These are phyloP conservation scores for Dione vanillae DNA, from an alignment of 2,888 invertebrate genomes.

Conservation along the genomic window DNA sequence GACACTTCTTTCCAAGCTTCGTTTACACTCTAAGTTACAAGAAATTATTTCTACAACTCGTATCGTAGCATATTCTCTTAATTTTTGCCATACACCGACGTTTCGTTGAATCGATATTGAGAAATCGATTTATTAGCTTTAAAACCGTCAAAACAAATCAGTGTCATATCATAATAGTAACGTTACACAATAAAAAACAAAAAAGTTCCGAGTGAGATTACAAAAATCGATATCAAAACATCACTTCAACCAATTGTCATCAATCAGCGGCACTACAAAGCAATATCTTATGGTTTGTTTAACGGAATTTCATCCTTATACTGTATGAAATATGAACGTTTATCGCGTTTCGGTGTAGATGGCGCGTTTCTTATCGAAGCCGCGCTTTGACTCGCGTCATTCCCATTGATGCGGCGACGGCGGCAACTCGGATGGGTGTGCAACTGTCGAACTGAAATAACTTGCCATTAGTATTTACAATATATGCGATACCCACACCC, in stretches of 20 bases:
- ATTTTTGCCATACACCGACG: constrained; percentile 14
- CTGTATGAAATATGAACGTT: constrained; percentile 32
- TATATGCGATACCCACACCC: constrained; percentile 54
- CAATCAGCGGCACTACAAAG: constrained; percentile 5
- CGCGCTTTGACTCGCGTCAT: constrained; percentile 86
- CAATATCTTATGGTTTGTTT: not conserved
- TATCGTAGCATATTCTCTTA: not conserved
- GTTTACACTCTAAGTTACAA: constrained; percentile 15
- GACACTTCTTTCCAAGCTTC: constrained; percentile 12
- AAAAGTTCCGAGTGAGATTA: not conserved
- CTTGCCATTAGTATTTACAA: constrained; percentile 50
- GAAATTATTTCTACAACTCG: constrained; percentile 8
- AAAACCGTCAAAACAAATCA: not conserved
- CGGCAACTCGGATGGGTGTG: constrained; percentile 98
- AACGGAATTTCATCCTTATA: not conserved
- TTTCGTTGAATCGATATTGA: not conserved
- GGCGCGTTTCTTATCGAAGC: constrained; percentile 65
- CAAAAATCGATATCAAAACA: not conserved
- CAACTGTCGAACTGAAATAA: constrained; percentile 95
- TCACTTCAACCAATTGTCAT: not conserved
- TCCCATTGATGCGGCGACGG: constrained; percentile 99
- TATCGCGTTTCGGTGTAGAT: constrained; percentile 63
- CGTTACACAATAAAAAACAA: not conserved
- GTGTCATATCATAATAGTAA: not conserved
- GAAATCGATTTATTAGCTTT: constrained; percentile 13